Base-by-base conservation (phyloP, 1,140 invertebrate genomes). In the Rhopalosiphum padi region DNA sequence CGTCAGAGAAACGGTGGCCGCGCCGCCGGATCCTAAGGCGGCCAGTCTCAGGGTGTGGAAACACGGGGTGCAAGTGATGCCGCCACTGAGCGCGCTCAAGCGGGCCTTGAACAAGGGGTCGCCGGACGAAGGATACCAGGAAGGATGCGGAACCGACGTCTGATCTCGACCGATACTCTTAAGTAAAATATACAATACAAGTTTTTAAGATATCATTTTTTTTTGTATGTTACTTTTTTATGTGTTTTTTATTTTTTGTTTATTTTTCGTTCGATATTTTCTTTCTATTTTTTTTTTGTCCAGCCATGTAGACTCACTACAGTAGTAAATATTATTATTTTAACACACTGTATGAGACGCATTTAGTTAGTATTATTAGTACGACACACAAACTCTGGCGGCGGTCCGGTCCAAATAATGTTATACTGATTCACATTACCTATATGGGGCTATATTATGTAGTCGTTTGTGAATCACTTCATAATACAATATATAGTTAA, bases 91-190 rank as follows among this genome's bases (percentile, higher is more conserved):
- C 68, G 97, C 96, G 94, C 96, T 97, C 46, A 98, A 98, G 95
- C 97, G 97, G 90, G 97, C 97, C 23, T 96, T 98, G 5, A 97
- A 96, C 94, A 97, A 97, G 94, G 98, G 97, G 95, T 97, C 97
- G 2, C 97, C 97, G 35, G 98, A 98, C 95, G 98, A 98, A 95
- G 97, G 98, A 35, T 98, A 98, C 94, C 98, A 98, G 95, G 98
- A 98, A 95, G 98, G 98, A 94, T 98, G 98, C 95, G 98, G 98
- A 83, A 98, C 98, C 41, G 98, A 98, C 95, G 98, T 98, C 95
- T 98, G 96, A 96, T 93, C 82, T 53, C 82, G n/a, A 55, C 89
- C 35, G 89, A 68, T 51, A 53, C 91, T 53, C 30, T 89, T 51
- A 87, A 87, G 85, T 87, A 87, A 46, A 46, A 87, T 87, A 46